Evolutionary conservation across 2,888 invertebrate genomes (phyloP).

Genomic region (Drosophila kanekoi): DNA sequence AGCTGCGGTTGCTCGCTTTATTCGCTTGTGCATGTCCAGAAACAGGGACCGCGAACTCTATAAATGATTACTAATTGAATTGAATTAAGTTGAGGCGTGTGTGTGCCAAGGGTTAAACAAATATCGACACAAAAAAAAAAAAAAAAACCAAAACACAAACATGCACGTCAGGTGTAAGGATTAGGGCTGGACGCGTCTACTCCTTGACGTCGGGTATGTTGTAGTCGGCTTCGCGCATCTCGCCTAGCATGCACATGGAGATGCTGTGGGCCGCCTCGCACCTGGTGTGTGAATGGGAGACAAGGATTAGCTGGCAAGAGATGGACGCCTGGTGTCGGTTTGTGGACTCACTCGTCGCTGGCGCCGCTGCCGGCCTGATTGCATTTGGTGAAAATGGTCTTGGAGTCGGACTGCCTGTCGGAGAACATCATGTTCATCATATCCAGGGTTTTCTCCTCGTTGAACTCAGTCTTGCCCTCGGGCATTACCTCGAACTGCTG

Average conservation of each 20-base stretch:
- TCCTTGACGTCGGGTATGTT: constrained; percentile 70
- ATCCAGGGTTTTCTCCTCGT: constrained; percentile 54
- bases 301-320: not conserved
- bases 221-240: constrained; percentile 56
- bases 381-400: constrained; percentile 49
- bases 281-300: constrained; percentile 29
- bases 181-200: constrained; percentile 15
- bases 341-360: constrained; percentile 69
- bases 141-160: constrained; percentile 11
- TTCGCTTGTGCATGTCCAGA: constrained; percentile 29
- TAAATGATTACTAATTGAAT: not conserved
- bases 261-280: constrained; percentile 75
- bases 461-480: constrained; percentile 35
- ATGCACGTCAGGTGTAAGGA: not conserved
- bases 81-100: not conserved
- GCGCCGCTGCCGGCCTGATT: constrained; percentile 46
- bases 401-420: constrained; percentile 48
- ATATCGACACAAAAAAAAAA: constrained; percentile 21
- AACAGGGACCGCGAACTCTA: constrained; percentile 13
- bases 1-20: constrained; percentile 16
- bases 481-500: constrained; percentile 77
- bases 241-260: constrained; percentile 70
- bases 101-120: constrained; percentile 3
- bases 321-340: not conserved
- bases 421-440: constrained; percentile 70